Evolutionary conservation across 2,888 invertebrate species (phyloP).

Genomic region (Hypomecis punctinalis): DNA sequence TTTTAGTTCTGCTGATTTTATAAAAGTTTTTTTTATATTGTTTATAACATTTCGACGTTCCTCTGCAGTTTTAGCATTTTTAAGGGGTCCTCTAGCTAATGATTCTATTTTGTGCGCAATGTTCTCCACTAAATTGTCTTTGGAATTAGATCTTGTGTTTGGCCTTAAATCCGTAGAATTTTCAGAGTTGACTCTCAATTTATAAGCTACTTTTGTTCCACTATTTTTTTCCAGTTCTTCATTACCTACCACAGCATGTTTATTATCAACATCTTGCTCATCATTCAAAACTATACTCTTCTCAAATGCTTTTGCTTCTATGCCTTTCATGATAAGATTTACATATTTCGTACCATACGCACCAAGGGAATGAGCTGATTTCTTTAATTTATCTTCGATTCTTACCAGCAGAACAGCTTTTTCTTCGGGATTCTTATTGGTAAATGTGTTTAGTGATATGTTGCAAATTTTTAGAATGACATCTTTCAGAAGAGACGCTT

Average conservation of each 20-base stretch:
- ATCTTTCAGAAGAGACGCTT: constrained; percentile 45
- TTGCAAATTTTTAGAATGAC: constrained; percentile 57
- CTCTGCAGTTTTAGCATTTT: constrained; percentile 44
- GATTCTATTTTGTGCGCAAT: constrained; percentile 54
- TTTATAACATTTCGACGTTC: constrained; percentile 50
- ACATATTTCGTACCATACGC: constrained; percentile 56
- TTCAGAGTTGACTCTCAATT: background rate
- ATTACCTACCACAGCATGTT: background rate
- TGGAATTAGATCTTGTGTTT: constrained; percentile 27
- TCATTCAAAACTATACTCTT: background rate
- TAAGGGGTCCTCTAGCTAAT: constrained; percentile 48
- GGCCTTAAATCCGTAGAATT: background rate
- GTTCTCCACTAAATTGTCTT: constrained; percentile 41
- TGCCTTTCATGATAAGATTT: constrained; percentile 62
- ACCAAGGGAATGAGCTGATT: constrained; percentile 52
- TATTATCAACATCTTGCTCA: background rate
- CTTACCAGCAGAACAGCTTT: constrained; percentile 45
- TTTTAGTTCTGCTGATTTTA: constrained; percentile 40
- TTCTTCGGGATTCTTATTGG: constrained; percentile 42
- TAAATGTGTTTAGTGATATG: constrained; percentile 47
- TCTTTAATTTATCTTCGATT: constrained; percentile 55
- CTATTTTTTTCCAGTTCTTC: background rate
- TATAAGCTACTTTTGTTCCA: background rate
- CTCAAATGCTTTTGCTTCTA: constrained; percentile 50
- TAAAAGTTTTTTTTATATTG: constrained; percentile 26